Evolutionary conservation across 2,888 invertebrate species (phyloP).

Genomic region (Lymantria monacha): DNA sequence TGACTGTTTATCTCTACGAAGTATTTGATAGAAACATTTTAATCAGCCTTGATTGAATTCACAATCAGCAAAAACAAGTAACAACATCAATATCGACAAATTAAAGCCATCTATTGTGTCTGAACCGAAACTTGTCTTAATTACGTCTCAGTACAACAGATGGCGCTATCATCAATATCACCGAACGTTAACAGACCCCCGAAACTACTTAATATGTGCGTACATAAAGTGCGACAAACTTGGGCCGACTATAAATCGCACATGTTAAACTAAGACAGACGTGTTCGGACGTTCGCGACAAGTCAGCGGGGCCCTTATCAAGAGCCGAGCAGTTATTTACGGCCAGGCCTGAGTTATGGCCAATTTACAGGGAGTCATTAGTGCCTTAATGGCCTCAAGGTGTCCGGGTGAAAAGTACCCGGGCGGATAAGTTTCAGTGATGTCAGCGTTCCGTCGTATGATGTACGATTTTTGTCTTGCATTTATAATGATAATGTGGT

Average conservation of each 20-base stretch:
- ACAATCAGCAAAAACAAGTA: not conserved
- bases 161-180: constrained; percentile 35
- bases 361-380: constrained; percentile 82
- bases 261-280: constrained; percentile 77
- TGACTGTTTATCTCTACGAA: too few species aligned
- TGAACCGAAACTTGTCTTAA: constrained; percentile 24
- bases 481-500: constrained; percentile 32
- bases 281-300: constrained; percentile 67
- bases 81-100: constrained; percentile 20
- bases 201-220: constrained; percentile 32
- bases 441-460: constrained; percentile 56
- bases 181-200: constrained; percentile 32
- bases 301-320: constrained; percentile 79
- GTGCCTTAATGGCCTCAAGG: constrained; percentile 78
- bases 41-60: not conserved
- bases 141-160: constrained; percentile 29
- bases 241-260: constrained; percentile 61
- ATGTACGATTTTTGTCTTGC: constrained; percentile 42
- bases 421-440: constrained; percentile 59
- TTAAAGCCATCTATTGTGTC: constrained; percentile 29
- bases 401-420: constrained; percentile 72
- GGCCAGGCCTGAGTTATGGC: constrained; percentile 76
- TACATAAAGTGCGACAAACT: constrained; percentile 35
- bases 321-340: constrained; percentile 72
- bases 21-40: not conserved